Percentiles rank a stretch among this genome's conserved stretches.
phyloP scores from a whole-genome alignment of 2,113 vertebrate genomes.

The Oreotragus oreotragus region DNA sequence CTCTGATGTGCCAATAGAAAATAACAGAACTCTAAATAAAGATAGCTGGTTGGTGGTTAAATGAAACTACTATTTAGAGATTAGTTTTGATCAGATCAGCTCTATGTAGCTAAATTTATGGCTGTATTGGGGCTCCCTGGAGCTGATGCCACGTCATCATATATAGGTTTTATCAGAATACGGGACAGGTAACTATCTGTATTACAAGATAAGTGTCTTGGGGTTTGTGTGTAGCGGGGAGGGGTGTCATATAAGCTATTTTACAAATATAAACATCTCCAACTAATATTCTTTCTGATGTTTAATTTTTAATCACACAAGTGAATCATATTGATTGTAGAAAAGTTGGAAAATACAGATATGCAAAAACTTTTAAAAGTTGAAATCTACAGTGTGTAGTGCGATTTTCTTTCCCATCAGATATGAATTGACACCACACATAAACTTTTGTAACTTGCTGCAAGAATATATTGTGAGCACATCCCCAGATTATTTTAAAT shows the following conservation, averaged over 20 bases:
- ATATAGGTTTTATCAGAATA: not conserved
- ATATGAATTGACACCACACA: not conserved
- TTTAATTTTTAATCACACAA: not conserved
- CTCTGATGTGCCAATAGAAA: not conserved
- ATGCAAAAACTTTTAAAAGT: not conserved
- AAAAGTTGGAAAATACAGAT: not conserved
- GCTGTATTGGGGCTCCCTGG: not conserved
- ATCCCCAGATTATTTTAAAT: not conserved
- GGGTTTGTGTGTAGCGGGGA: not conserved
- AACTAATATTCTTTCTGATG: not conserved
- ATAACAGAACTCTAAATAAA: not conserved
- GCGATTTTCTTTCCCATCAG: not conserved
- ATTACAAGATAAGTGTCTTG: not conserved
- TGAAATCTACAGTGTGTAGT: not conserved
- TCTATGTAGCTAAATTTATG: not conserved
- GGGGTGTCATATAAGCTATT: not conserved
- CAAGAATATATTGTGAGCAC: not conserved
- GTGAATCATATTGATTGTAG: not conserved
- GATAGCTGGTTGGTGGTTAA: not conserved
- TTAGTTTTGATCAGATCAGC: not conserved
- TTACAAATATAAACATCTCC: not conserved
- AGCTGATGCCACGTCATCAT: not conserved
- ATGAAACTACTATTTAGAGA: not conserved
- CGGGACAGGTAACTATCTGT: not conserved
- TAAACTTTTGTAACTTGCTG: not conserved